Conservation (phyloP, 2,797 vertebrate species). For the Momotus momota region DNA sequence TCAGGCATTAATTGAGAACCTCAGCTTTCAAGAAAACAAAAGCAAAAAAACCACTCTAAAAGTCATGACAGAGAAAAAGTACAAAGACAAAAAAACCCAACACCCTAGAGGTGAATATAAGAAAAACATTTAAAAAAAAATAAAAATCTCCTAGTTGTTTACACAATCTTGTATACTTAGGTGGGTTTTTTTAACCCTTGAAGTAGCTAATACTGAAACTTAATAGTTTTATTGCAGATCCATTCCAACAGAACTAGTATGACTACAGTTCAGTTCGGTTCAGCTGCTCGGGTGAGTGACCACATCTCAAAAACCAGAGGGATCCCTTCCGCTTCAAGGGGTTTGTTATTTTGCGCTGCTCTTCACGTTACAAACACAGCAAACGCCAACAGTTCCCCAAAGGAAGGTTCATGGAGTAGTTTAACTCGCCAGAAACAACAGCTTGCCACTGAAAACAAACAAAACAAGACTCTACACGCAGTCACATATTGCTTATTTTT, state of each 20-base stretch:
- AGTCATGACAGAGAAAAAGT: background rate
- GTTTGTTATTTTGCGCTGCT: background rate
- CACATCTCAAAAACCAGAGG: background rate
- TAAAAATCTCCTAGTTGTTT: background rate
- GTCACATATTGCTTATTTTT: constrained; percentile 39
- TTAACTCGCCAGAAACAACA: constrained; percentile 33
- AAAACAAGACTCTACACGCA: background rate
- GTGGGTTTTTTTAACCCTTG: background rate
- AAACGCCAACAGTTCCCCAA: background rate
- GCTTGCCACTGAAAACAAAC: constrained; percentile 39
- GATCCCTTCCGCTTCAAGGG: background rate
- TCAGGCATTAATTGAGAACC: background rate
- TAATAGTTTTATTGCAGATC: background rate
- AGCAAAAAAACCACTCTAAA: background rate
- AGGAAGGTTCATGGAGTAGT: background rate
- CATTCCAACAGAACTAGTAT: background rate
- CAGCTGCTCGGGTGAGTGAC: background rate
- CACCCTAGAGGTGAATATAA: background rate
- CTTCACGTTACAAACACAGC: background rate
- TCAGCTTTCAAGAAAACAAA: background rate
- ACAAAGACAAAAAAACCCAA: background rate
- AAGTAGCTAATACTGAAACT: background rate
- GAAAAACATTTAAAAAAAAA: background rate
- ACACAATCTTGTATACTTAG: background rate
- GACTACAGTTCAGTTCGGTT: background rate